These are phyloP conservation scores for Trachelus stipa DNA, from an alignment of 2,888 invertebrate species.

Conservation along the genomic window DNA sequence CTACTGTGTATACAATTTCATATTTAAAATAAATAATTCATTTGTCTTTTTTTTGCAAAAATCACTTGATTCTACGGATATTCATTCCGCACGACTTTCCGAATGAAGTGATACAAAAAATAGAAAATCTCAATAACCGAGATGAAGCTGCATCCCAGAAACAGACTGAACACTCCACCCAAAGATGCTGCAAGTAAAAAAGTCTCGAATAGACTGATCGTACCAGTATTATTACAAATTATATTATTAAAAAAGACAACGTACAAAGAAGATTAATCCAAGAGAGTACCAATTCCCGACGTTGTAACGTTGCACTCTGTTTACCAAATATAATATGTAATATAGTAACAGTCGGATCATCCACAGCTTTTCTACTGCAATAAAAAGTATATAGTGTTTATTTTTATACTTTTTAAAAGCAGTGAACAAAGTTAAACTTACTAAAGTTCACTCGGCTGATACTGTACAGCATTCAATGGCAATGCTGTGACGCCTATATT, in stretches of 20 bases:
- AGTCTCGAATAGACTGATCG: not conserved
- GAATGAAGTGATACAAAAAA: constrained; percentile 41
- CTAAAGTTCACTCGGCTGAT: constrained; percentile 41
- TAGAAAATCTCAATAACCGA: constrained; percentile 64
- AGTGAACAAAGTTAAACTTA: constrained; percentile 30
- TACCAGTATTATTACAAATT: not conserved
- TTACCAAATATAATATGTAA: constrained; percentile 45
- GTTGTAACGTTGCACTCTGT: constrained; percentile 38
- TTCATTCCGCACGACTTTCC: not conserved
- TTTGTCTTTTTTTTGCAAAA: constrained; percentile 4
- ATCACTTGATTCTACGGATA: not conserved
- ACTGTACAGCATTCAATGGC: constrained; percentile 36
- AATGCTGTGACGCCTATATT: constrained; percentile 32
- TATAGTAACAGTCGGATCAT: constrained; percentile 37
- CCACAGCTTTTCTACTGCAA: constrained; percentile 33
- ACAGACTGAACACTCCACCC: constrained; percentile 66
- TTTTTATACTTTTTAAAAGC: not conserved
- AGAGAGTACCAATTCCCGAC: constrained; percentile 45
- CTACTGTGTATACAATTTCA: not conserved
- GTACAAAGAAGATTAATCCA: constrained; percentile 50
- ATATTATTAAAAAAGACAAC: constrained; percentile 24
- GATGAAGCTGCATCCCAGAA: constrained; percentile 66
- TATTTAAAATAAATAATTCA: constrained; percentile 11
- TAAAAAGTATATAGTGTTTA: not conserved
- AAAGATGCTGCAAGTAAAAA: constrained; percentile 62